These are phyloP conservation scores for Heterotilapia buettikoferi DNA, from an alignment of 2,113 vertebrate species.

Conservation along the genomic window DNA sequence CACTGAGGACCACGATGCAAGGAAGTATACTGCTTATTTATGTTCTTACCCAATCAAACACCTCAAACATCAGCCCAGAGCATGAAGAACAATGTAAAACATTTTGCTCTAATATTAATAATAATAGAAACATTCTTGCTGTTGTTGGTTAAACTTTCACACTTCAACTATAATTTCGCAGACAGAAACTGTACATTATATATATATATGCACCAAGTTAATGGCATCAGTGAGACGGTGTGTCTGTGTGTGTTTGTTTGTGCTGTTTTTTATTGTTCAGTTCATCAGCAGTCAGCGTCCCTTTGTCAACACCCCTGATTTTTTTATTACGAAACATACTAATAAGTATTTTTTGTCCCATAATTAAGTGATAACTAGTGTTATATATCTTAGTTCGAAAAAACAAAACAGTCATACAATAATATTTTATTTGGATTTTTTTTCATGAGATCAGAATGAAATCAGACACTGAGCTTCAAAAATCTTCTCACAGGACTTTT, in stretches of 20 bases:
- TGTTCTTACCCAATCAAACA: neutral
- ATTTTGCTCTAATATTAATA: neutral
- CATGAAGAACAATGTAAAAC: neutral
- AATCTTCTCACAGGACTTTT: neutral
- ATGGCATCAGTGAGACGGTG: neutral
- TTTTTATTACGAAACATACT: rapidly evolving
- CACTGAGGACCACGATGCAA: neutral
- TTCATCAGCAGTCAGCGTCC: neutral
- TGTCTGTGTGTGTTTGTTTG: neutral
- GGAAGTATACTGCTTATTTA: neutral
- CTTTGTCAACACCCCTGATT: neutral
- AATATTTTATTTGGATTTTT: neutral
- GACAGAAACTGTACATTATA: neutral
- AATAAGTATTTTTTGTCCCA: neutral
- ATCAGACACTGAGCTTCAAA: neutral
- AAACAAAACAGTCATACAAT: neutral
- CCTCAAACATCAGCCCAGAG: neutral
- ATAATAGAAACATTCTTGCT: neutral
- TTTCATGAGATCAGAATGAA: neutral
- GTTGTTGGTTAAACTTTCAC: neutral
- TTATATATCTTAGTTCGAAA: neutral
- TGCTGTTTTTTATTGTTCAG: neutral
- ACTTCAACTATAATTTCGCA: neutral
- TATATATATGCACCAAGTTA: rapidly evolving
- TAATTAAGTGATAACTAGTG: neutral